Base-by-base conservation (phyloP, 2,797 vertebrate genomes). In the Falco berigora region DNA sequence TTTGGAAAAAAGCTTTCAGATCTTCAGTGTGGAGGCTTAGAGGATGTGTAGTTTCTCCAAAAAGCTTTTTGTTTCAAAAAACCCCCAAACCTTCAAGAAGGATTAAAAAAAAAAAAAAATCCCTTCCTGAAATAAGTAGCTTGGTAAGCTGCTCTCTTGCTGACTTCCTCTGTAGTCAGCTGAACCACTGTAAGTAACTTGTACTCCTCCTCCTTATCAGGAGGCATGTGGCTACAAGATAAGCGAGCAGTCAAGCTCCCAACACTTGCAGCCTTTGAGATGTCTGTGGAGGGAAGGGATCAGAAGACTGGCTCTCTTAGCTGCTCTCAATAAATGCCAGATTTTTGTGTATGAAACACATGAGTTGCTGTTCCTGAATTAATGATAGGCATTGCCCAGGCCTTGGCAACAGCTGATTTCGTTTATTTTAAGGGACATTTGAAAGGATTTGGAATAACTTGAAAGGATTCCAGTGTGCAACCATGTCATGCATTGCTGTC, bases 211-310 rank as follows among this genome's bases (percentile, higher is more conserved):
- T 90, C 69, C 77, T 93, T 93, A 89, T 92, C 92, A 61, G 86
- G 74, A 90, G 83, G 40, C 76, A 27, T 82, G 83, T 79, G 75
- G 47, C 80, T 90, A 44, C 72, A 85, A 94, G 93, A 89, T 94
- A 93, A 93, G 71, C 0, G 0, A 71, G 61, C 68, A 63, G 68
- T 40, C 88, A 88, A 75, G 52, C 71, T 88, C 59, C 56, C 61
- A 89, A 68, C 16, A 34, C 47, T 81, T 88, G 66, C 55, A 95
- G 71, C 32, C 50, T 96, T 89, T 94, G 67, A 85, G 86, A 36
- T 88, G 40, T 52, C 56, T 61, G 0, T 56, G 49, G 42, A 47
- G 50, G 69, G 63, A 72, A 81, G 22, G 46, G 46, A 52, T 78
- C 55, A 79, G 77, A 90, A 67, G 63, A 74, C 1, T 90, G 52